These are phyloP conservation scores for Bucco capensis DNA, from an alignment of 2,113 vertebrate species.

Conservation along the genomic window DNA sequence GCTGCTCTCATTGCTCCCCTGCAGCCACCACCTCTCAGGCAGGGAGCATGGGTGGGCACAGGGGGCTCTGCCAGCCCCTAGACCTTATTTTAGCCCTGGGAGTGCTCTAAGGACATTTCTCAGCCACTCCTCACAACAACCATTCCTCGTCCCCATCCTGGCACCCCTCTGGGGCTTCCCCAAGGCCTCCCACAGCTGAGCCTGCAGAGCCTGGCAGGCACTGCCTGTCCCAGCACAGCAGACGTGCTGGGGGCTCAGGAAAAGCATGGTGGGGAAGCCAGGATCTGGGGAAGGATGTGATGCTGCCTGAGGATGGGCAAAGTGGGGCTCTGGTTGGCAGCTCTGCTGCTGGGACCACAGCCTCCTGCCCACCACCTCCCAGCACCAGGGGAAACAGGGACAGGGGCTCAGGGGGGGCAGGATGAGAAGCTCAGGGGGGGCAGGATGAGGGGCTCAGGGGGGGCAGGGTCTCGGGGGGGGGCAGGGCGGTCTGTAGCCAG, in stretches of 20 bases:
- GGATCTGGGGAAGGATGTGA: accelerated
- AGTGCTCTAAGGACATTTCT: not conserved
- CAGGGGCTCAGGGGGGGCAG: too few relatives aligned
- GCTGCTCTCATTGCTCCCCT: too few relatives aligned
- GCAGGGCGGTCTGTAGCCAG: accelerated
- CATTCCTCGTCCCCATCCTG: accelerated
- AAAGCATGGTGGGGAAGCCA: accelerated
- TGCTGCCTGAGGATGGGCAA: not conserved
- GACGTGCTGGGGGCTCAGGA: not conserved
- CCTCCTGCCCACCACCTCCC: accelerated
- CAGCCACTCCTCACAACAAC: accelerated
- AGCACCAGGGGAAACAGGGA: not conserved
- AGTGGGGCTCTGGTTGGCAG: accelerated
- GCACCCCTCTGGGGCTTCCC: not conserved
- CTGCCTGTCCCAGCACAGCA: not conserved
- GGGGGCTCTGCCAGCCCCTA: not conserved
- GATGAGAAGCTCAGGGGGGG: too few relatives aligned
- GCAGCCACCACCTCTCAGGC: not conserved
- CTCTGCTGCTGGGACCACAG: accelerated
- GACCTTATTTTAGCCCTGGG: not conserved
- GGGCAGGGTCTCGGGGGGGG: too few relatives aligned
- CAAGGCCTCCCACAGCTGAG: not conserved
- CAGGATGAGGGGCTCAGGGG: too few relatives aligned
- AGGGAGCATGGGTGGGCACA: accelerated
- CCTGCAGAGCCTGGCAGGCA: not conserved